Conservation (phyloP, 2,797 vertebrate species). For the Lutjanus campechanus region DNA sequence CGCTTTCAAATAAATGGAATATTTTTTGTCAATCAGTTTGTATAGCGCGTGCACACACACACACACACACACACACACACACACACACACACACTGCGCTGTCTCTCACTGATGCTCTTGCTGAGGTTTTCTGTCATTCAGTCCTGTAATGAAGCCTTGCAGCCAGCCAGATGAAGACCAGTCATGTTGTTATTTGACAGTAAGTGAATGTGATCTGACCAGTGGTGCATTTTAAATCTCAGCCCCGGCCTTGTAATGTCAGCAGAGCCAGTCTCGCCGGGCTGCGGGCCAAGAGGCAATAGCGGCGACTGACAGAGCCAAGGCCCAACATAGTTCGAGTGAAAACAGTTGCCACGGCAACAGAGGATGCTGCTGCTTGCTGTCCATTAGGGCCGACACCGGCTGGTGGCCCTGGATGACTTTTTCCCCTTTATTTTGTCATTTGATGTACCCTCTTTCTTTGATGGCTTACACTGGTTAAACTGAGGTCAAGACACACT, state of each 20-base stretch:
- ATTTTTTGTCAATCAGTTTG: background rate
- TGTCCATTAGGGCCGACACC: slow-evolving; percentile 3
- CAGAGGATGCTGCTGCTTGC: slow-evolving; percentile 48
- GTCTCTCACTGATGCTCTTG: background rate
- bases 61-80: slow-evolving; percentile 18
- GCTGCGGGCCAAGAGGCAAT: slow-evolving; percentile 20
- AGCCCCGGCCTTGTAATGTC: background rate
- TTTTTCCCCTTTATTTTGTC: background rate
- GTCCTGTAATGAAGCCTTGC: slow-evolving; percentile 3
- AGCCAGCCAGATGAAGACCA: background rate
- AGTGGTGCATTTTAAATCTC: slow-evolving; percentile 29
- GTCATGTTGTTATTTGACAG: slow-evolving; percentile 32
- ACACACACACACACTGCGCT: background rate
- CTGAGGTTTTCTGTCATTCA: background rate
- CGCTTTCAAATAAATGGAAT: background rate
- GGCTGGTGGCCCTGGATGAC: background rate
- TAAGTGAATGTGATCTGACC: slow-evolving; percentile 33
- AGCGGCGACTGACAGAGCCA: slow-evolving; percentile 13
- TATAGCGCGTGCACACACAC: background rate
- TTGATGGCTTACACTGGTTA: background rate
- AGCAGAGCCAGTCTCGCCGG: background rate
- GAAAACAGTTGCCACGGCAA: slow-evolving; percentile 57
- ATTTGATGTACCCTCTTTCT: background rate
- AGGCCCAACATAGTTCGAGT: background rate
- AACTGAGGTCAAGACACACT: background rate